phyloP scores from a whole-genome alignment of 2,113 vertebrate genomes.

The Laticauda laticaudata region DNA sequence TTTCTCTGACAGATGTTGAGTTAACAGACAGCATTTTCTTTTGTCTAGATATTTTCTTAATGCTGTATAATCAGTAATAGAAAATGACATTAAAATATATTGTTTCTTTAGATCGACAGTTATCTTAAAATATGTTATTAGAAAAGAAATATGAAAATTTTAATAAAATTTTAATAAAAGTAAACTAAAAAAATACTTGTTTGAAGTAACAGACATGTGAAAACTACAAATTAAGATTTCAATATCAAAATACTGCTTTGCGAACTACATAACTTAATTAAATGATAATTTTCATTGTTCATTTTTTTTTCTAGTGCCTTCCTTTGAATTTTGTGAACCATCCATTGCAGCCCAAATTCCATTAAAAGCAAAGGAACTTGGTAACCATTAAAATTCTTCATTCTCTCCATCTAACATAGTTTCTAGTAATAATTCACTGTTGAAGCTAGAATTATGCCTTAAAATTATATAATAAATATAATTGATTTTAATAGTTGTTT shows the following conservation, averaged over 20 bases:
- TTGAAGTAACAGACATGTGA: background rate
- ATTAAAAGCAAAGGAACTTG: slow-evolving; percentile 89
- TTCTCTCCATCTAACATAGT: slow-evolving; percentile 32
- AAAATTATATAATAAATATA: slow-evolving; percentile 38
- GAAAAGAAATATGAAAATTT: background rate
- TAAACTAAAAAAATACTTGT: background rate
- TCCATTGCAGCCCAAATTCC: slow-evolving; percentile 84
- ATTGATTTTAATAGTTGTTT: slow-evolving; percentile 23
- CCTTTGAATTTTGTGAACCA: slow-evolving; percentile 83
- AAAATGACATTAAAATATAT: background rate
- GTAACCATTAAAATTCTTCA: slow-evolving; percentile 70
- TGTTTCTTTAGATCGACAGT: background rate
- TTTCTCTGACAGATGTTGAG: slow-evolving; percentile 24
- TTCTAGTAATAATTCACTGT: slow-evolving; percentile 45
- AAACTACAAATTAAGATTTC: background rate
- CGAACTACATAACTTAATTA: background rate
- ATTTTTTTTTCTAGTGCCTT: slow-evolving; percentile 73
- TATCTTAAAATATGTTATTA: background rate
- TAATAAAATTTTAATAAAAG: background rate
- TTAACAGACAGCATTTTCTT: slow-evolving; percentile 1
- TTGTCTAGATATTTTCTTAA: background rate
- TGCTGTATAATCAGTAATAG: background rate
- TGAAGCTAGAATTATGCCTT: slow-evolving; percentile 36
- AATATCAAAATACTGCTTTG: background rate
- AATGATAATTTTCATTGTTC: slow-evolving; percentile 20